Evolutionary conservation across 2,888 invertebrate species (phyloP), one percentile per base, ranked within the genome.

Genomic region (Adineta ricciae): DNA sequence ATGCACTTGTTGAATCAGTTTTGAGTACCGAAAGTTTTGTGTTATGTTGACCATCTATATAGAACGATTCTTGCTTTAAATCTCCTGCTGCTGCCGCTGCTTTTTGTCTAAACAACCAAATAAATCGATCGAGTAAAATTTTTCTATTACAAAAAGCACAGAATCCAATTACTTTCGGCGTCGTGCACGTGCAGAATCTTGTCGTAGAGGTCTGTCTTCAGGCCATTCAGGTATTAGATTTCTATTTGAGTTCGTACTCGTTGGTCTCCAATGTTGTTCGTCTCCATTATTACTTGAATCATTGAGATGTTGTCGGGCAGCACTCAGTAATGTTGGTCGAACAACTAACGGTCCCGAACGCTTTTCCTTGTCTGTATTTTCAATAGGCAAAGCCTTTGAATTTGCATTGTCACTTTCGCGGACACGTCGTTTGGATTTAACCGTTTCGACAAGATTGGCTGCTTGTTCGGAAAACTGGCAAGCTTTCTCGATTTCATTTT

Each of bases 401-500:
- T 54, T 49, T 24, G 24, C 9, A 52, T 85, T 83, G 0, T 24
- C 27, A 41, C 11, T 21, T 32, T 83, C 52, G 73, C 64, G 46
- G 21, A 24, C 24, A 27, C 21, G 27, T 32, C 82, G 36, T 56
- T 90, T 90, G 86, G 89, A 88, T 87, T 90, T 90, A n/a, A 90
- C 90, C 84, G 88, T 88, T 56, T 90, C 89, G 9, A 90, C 89
- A 41, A 90, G 87, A 87, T 89, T 87, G 85, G 89, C 88, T 85
- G 89, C 89, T 87, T 90, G 90, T 83, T 89, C 88, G 24, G 90
- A 90, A 87, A 89, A 91, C 87, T 89, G 89, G 52, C 90, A 87
- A 38, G 90, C 89, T 86, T 89, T 89, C 85, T 91, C 90, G n/a
- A 91, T 90, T 87, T 91, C 91, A 41, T 88, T 87, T 84, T 89